A percentile compares a stretch with the other conserved stretches of the same genome.
phyloP scores from a whole-genome alignment of 2,113 vertebrate species.

The Illadopsis cleaveri region DNA sequence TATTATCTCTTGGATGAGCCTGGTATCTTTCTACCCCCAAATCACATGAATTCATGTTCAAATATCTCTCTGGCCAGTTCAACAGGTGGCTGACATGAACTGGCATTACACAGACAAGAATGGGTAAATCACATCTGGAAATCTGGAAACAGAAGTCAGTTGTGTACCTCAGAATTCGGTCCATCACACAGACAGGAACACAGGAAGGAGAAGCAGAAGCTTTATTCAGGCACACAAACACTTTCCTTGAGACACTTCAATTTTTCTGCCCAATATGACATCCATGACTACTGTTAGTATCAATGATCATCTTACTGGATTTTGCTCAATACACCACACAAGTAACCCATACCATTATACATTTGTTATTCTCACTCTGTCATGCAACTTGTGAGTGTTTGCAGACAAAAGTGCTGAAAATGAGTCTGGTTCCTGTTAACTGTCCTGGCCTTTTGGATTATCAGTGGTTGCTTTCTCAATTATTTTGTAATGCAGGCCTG shows the following conservation, averaged over 20 bases:
- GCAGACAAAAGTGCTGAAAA: background rate
- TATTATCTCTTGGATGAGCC: background rate
- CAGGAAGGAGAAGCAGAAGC: background rate
- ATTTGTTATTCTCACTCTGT: background rate
- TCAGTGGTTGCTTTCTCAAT: background rate
- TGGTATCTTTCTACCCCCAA: background rate
- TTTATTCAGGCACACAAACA: background rate
- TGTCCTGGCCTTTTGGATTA: background rate
- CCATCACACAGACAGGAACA: fast-evolving
- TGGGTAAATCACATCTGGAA: background rate
- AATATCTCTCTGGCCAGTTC: background rate
- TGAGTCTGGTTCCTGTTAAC: background rate
- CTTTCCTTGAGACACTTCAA: background rate
- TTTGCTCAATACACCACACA: background rate
- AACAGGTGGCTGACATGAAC: background rate
- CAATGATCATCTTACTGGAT: background rate
- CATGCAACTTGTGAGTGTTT: background rate
- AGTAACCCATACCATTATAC: background rate
- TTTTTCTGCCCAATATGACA: background rate
- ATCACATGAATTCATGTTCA: background rate
- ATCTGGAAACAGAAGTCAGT: background rate
- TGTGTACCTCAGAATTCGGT: background rate
- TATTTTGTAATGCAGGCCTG: background rate
- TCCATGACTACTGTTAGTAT: background rate
- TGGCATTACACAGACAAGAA: background rate